phyloP scores from a whole-genome alignment of 2,113 vertebrate species.

The Trematomus loennbergii region DNA sequence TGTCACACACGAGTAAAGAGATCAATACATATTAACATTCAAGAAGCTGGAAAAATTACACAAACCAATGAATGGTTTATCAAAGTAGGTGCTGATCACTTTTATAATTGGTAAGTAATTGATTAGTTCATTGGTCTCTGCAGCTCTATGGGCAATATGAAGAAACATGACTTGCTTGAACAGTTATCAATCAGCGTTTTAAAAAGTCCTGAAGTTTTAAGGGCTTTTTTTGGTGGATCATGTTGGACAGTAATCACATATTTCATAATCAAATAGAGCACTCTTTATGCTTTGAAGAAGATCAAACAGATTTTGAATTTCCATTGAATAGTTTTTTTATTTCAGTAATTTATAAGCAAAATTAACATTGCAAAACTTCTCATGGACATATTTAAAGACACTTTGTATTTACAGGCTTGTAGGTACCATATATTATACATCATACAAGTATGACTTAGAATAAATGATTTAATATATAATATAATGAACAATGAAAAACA shows the following conservation, averaged over 20 bases:
- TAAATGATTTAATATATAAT: too few relatives aligned
- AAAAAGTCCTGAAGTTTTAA: background rate
- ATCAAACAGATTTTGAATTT: background rate
- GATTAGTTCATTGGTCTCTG: too few relatives aligned
- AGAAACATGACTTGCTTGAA: background rate
- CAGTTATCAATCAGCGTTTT: background rate
- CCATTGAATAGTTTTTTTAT: constrained; percentile 12
- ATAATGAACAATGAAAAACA: background rate
- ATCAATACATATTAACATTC: too few relatives aligned
- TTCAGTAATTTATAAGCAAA: constrained; percentile 4
- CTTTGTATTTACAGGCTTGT: constrained; percentile 14
- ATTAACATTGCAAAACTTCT: constrained; percentile 14
- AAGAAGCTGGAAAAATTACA: too few relatives aligned
- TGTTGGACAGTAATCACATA: background rate
- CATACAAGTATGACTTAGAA: background rate
- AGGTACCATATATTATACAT: background rate
- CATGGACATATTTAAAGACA: constrained; percentile 21
- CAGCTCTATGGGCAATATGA: background rate
- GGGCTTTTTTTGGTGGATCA: background rate
- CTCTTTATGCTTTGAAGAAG: background rate
- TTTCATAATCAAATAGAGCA: background rate
- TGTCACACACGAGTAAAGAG: too few relatives aligned
- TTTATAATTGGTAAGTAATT: too few relatives aligned
- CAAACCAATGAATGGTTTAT: too few relatives aligned
- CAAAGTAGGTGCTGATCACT: too few relatives aligned